Conservation (phyloP, 1,140 invertebrate genomes). For the Campoletis sonorensis region DNA sequence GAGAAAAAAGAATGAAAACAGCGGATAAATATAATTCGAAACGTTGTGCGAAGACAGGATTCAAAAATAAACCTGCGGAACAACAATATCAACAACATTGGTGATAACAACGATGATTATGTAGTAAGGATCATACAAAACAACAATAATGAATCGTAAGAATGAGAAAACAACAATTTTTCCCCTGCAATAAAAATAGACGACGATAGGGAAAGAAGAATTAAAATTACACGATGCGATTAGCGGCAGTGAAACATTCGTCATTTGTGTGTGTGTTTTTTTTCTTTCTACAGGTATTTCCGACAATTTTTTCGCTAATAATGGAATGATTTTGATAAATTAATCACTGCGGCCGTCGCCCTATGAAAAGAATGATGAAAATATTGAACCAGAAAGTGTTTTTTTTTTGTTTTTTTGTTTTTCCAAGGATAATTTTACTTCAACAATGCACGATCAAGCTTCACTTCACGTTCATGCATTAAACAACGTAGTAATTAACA, state of each 20-base stretch:
- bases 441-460: conserved; percentile 22
- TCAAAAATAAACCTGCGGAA: conserved; percentile 34
- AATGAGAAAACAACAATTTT: not conserved
- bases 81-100: not conserved
- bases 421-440: conserved; percentile 45
- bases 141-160: too few relatives aligned
- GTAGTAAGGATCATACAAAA: not conserved
- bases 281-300: too few relatives aligned
- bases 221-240: not conserved
- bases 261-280: not conserved
- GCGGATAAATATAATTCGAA: not conserved
- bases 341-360: not conserved
- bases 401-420: too few relatives aligned
- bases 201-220: too few relatives aligned
- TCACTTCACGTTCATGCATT: conserved; percentile 34
- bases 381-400: conserved; percentile 27
- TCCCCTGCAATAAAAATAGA: not conserved
- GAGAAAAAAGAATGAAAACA: conserved; percentile 42
- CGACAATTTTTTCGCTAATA: too few relatives aligned
- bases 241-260: not conserved
- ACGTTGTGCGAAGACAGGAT: conserved; percentile 2
- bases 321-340: not conserved
- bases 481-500: conserved; percentile 47
- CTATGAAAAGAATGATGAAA: not conserved
- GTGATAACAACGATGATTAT: not conserved